Evolutionary conservation across 92 coral and sea anemone genomes (phyloP), one percentile per base, ranked within the genome.

Genomic region (Actinostola sp.): DNA sequence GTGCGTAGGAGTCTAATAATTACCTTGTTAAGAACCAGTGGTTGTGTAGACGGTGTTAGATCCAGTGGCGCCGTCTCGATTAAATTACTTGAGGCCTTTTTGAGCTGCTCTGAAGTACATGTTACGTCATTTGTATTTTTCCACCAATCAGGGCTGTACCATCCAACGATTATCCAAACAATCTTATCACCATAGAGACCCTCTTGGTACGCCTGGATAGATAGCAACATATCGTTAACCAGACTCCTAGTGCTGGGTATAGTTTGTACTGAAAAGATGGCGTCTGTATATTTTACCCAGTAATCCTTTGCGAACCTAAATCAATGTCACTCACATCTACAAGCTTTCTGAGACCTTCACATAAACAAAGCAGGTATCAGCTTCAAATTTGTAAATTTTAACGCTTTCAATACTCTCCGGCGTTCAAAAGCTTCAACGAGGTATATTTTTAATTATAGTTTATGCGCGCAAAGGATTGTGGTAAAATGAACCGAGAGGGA

Each of bases 131-230:
- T 8, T 20, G 60, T 61, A 8, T 19, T 15, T 76, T 77, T 75
- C 96, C 96, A 86, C 89, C 89, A 82, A 48, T 77, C 75, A 6
- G 70, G 52, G 15, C 73, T 61, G 86, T 89, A 89, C 96, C 96
- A 89, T 0, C 96, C 96, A 14, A 80, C 92, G 20, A 82, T 70
- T 0, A 91, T 75, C 97, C 97, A 91, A 36, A 91, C 97, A 56
- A 88, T 83, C 71, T 83, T 81, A 15, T 59, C 41, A 16, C 97
- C 97, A 63, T 79, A 91, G 16, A 83, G 51, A 55, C 75, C 71
- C 48, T 82, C 77, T 34, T 76, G 65, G 66, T 79, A 91, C 9
- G 90, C 97, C 97, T 91, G 17, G 35, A 17, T 12, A 26, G 19
- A 13, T 16, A 67, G 60, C 30, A 8, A 12, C 7, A 12, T 19